Evolutionary conservation across 2,113 vertebrate genomes (phyloP).

Genomic region (Microcebus murinus): DNA sequence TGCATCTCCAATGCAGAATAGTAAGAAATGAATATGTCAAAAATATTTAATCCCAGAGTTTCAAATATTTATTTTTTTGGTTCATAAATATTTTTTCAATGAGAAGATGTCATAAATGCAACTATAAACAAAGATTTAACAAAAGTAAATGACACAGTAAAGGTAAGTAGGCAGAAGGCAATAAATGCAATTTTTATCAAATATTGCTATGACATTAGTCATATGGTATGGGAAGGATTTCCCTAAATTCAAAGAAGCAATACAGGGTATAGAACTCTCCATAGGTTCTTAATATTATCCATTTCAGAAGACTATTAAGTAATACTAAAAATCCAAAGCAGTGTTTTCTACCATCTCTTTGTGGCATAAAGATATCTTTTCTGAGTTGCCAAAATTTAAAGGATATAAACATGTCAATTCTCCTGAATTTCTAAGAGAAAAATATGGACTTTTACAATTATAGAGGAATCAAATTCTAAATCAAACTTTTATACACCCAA

Average conservation of each 20-base stretch:
- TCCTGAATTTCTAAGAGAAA: neutral
- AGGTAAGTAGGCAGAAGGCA: neutral
- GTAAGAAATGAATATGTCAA: neutral
- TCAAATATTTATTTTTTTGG: neutral
- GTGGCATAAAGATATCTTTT: neutral
- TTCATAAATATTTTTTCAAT: neutral
- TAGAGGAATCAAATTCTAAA: neutral
- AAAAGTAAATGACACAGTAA: neutral
- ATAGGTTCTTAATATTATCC: neutral
- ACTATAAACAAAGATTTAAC: neutral
- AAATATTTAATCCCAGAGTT: neutral
- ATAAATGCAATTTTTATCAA: neutral
- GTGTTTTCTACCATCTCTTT: neutral
- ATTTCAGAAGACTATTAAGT: slow-evolving; percentile 12
- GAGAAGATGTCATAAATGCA: neutral
- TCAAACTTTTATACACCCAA: neutral
- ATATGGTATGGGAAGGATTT: neutral
- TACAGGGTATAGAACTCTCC: neutral
- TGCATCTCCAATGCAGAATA: neutral
- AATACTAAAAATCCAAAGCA: neutral
- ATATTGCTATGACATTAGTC: neutral
- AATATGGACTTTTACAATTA: neutral
- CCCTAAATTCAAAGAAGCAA: neutral
- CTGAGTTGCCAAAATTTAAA: neutral
- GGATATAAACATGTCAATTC: neutral